These are phyloP conservation scores for Gallinago paraguaiae DNA, from an alignment of 2,113 vertebrate genomes.

Conservation along the genomic window DNA sequence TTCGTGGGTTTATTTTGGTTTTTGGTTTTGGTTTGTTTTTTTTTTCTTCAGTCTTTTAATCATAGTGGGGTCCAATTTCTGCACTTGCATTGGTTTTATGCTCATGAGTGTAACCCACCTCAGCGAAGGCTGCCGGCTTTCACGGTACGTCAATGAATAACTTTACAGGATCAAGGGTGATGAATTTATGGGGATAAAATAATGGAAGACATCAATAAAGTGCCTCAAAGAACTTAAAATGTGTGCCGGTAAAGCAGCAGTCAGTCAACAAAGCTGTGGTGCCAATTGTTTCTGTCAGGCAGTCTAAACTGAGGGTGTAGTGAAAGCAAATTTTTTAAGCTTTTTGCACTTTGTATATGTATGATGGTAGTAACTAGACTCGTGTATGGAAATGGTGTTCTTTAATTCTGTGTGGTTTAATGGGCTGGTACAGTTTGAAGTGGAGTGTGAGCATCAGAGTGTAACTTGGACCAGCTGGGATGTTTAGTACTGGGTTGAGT, in stretches of 20 bases:
- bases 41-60: neutral
- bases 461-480: neutral
- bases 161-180: neutral
- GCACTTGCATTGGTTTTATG: neutral
- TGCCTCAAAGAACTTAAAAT: neutral
- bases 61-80: neutral
- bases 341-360: neutral
- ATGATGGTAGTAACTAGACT: neutral
- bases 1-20: neutral
- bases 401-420: neutral
- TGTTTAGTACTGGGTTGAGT: neutral
- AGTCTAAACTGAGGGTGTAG: neutral
- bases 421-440: neutral
- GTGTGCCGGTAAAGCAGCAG: neutral
- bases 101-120: accelerated
- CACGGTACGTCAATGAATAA: accelerated
- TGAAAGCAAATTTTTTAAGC: neutral
- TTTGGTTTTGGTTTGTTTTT: neutral
- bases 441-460: neutral
- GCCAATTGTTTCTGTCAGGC: neutral
- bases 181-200: neutral
- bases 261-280: neutral
- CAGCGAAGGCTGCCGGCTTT: neutral
- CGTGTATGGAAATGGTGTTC: neutral
- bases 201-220: neutral